Evolutionary conservation across 2,888 invertebrate genomes (phyloP).

Genomic region (Leptopterna dolabrata): DNA sequence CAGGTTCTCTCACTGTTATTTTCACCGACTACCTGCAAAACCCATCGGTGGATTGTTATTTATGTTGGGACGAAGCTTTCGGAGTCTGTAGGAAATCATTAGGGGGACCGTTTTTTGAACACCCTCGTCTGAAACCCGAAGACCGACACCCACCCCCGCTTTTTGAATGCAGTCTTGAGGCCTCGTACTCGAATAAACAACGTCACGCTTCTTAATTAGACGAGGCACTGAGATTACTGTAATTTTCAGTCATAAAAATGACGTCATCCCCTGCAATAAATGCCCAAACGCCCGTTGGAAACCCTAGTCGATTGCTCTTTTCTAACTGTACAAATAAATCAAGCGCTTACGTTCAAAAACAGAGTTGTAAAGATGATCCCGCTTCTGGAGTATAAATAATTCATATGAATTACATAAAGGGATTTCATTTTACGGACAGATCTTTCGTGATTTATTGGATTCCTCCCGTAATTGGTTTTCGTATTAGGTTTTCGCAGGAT

Average conservation of each 20-base stretch:
- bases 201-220: slow-evolving; percentile 19
- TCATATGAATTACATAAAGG: too few species aligned
- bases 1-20: slow-evolving; percentile 5
- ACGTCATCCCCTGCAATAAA: not conserved
- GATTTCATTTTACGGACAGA: too few species aligned
- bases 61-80: not conserved
- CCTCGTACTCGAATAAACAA: slow-evolving; percentile 10
- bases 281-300: not conserved
- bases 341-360: too few species aligned
- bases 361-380: too few species aligned
- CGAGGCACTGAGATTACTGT: not conserved
- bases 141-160: not conserved
- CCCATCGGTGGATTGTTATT: slow-evolving; percentile 29
- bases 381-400: too few species aligned
- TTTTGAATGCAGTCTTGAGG: not conserved
- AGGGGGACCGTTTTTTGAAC: not conserved
- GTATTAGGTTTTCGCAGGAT: too few species aligned
- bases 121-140: not conserved
- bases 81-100: slow-evolving; percentile 19
- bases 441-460: too few species aligned
- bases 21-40: slow-evolving; percentile 37
- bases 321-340: too few species aligned
- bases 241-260: slow-evolving; percentile 6
- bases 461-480: too few species aligned
- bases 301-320: not conserved